phyloP scores from a whole-genome alignment of 2,113 vertebrate species.

The Phoenicopterus ruber region DNA sequence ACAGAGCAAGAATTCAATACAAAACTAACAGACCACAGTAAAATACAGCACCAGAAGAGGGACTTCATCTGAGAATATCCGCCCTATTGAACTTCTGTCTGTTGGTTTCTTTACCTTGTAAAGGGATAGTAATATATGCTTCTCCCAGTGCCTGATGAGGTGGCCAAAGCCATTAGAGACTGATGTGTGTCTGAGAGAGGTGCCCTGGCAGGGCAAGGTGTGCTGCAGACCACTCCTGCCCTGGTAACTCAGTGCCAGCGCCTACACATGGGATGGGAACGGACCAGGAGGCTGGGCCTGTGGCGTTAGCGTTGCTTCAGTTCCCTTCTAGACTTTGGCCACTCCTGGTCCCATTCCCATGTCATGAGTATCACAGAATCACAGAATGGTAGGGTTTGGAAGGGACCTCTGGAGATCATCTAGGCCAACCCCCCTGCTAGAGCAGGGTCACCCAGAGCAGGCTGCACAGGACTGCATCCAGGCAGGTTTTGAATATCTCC shows the following conservation, averaged over 20 bases:
- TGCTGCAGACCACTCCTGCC: not conserved
- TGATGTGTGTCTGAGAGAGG: not conserved
- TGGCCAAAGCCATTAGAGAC: not conserved
- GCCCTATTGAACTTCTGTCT: not conserved
- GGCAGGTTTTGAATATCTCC: too few species aligned
- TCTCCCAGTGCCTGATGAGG: not conserved
- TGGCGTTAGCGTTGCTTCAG: fast-evolving
- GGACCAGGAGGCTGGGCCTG: not conserved
- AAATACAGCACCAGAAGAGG: not conserved
- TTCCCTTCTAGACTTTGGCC: not conserved
- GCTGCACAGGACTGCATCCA: too few species aligned
- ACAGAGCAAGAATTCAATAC: not conserved
- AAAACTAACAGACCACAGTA: not conserved
- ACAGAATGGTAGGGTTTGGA: too few species aligned
- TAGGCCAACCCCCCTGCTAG: too few species aligned
- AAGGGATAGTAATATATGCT: not conserved
- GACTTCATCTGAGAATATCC: not conserved
- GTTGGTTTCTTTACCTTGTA: not conserved
- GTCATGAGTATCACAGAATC: too few species aligned
- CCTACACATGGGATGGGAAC: not conserved
- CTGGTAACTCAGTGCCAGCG: not conserved
- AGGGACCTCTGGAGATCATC: too few species aligned
- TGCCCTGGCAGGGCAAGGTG: not conserved
- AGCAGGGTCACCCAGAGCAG: too few species aligned
- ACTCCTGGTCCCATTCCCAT: not conserved